Evolutionary conservation across 2,888 invertebrate species (phyloP), one percentile per base, ranked within the genome.

Genomic region (Oscheius sp.): DNA sequence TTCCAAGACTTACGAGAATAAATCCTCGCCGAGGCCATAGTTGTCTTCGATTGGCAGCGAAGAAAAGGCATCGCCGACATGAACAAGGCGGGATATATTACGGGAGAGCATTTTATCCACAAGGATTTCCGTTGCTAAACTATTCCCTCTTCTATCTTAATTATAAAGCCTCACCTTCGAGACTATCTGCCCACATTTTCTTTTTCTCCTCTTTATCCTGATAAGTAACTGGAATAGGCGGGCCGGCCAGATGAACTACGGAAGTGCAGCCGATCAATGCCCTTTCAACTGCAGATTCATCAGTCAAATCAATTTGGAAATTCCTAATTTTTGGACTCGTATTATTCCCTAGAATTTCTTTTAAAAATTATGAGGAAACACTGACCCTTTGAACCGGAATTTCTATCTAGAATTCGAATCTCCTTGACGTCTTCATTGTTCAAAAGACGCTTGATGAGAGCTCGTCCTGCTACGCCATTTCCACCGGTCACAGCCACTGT

Each of bases 21-120:
- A 78, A 17, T 81, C 79, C 70, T 83, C 84, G 8, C 80, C 77
- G 3, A 80, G 65, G 33, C 85, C 85, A 61, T 82, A 85, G 61
- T 85, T 85, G 68, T 85, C 85, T 20, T 80, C 79, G 27, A 75
- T 66, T 5, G 83, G 83, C 27, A 85, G 73, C 27, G 80, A 76
- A 37, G 82, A 78, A 65, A 78, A 85, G 6, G 84, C 83, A 57
- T 84, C 83, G 8, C 85, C 83, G 10, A 85, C 67, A 63, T 80
- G 78, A 6, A 85, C 73, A 15, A 85, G 67, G 29, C 77, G 75
- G 27, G 69, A 72, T 25, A 85, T 77, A 20, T 65, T 48, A 6
- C 69, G 65, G 0, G 50, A 25, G 5, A 75, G 52, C 73, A 84
- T 81, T 8, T 76, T 69, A 42, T 84, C 83, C 4, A 85, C 66